Evolutionary conservation across 2,888 invertebrate genomes (phyloP).

Genomic region (Dusona sp.): DNA sequence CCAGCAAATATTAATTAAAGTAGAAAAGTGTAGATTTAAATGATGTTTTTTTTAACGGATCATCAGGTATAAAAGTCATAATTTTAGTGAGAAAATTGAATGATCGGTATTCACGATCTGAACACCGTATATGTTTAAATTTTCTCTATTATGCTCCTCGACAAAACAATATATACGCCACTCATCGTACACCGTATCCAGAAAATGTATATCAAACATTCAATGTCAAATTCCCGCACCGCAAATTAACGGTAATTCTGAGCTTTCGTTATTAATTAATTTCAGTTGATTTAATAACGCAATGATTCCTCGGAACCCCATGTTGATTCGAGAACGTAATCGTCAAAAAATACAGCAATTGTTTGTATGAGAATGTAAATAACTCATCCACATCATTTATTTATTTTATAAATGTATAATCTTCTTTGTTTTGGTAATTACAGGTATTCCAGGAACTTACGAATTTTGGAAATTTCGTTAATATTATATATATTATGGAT

Average conservation of each 20-base stretch:
- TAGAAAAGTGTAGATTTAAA: neutral
- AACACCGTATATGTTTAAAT: conserved; percentile 15
- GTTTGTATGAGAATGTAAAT: neutral
- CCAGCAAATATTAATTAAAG: neutral
- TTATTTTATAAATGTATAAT: neutral
- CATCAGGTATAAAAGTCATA: neutral
- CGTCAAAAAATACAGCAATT: neutral
- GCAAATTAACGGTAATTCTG: conserved; percentile 4
- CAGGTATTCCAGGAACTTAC: neutral
- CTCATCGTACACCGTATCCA: conserved; percentile 1
- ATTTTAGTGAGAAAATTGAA: neutral
- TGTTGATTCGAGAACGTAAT: neutral
- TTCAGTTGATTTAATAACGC: conserved; percentile 5
- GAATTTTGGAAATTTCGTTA: neutral
- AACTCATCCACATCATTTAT: neutral
- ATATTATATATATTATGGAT: neutral
- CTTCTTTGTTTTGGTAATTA: neutral
- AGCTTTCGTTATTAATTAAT: conserved; percentile 12
- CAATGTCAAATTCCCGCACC: conserved; percentile 11
- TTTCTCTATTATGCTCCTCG: conserved; percentile 18
- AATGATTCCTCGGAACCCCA: conserved; percentile 1
- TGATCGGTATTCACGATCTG: neutral
- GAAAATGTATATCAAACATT: conserved; percentile 29
- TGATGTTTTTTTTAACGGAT: neutral
- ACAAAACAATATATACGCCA: conserved; percentile 16